Percentiles rank a stretch among this genome's conserved stretches.
Evolutionary conservation across 1,140 invertebrate species (phyloP).

Genomic region (Anastrepha ludens): DNA sequence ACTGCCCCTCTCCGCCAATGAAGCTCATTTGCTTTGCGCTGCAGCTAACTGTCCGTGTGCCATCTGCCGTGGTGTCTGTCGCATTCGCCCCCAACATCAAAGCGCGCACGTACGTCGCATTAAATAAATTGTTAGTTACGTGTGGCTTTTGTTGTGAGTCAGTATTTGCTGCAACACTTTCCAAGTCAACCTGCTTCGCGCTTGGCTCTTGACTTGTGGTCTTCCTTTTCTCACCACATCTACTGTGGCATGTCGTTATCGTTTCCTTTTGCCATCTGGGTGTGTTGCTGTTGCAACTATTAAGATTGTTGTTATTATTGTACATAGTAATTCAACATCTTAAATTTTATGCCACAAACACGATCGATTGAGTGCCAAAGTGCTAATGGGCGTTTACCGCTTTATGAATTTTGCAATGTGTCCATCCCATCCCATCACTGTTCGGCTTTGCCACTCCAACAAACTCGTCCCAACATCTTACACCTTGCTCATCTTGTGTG

Average conservation of each 20-base stretch:
- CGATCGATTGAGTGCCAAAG: constrained; percentile 73
- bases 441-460: not conserved
- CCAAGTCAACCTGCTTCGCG: not conserved
- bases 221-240: not conserved
- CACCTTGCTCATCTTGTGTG: not conserved
- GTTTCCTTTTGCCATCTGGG: not conserved
- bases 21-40: not conserved
- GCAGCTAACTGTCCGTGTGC: not conserved
- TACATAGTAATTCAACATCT: constrained; percentile 45
- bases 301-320: constrained; percentile 11
- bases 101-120: constrained; percentile 73
- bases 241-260: not conserved
- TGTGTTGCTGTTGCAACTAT: constrained; percentile 14
- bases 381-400: constrained; percentile 72
- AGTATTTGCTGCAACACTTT: constrained; percentile 40
- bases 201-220: not conserved
- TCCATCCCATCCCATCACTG: not conserved
- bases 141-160: constrained; percentile 56
- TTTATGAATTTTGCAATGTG: constrained; percentile 33
- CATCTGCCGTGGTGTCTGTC: not conserved
- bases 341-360: constrained; percentile 61
- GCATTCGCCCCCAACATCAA: constrained; percentile 42
- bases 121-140: constrained; percentile 74
- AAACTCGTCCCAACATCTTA: not conserved
- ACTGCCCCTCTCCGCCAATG: not conserved